These are phyloP conservation scores for Keiferia lycopersicella DNA, from an alignment of 2,888 invertebrate species.

Conservation along the genomic window DNA sequence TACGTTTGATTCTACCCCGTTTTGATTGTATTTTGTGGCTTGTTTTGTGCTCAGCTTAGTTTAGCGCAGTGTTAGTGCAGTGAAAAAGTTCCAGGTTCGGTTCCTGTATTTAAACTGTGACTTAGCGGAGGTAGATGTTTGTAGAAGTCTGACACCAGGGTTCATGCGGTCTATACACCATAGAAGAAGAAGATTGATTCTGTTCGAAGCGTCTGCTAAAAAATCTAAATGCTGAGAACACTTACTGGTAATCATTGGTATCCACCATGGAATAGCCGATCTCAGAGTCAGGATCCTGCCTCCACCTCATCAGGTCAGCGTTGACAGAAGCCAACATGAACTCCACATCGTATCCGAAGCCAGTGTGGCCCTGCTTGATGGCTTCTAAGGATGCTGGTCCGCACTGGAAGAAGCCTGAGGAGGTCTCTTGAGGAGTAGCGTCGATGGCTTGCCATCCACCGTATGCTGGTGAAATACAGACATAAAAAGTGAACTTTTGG, in stretches of 20 bases:
- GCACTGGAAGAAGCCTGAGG: conserved; percentile 86
- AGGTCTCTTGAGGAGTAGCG: conserved; percentile 91
- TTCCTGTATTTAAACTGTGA: no score
- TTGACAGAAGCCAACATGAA: conserved; percentile 92
- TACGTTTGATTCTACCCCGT: no score
- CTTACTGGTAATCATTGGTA: conserved; percentile 88
- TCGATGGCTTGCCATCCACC: conserved; percentile 96
- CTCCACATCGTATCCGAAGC: conserved; percentile 87
- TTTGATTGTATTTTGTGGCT: no score
- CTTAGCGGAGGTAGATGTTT: no score
- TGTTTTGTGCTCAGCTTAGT: no score
- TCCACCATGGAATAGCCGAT: conserved; percentile 86
- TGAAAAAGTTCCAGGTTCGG: no score
- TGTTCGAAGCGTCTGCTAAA: no score
- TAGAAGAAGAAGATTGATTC: no score
- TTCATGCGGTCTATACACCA: no score
- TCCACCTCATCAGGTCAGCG: conserved; percentile 91
- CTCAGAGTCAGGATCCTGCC: conserved; percentile 83
- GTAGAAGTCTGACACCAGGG: no score
- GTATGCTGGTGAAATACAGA: conserved; percentile 75
- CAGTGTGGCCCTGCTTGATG: conserved; percentile 88
- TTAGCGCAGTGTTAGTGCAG: no score
- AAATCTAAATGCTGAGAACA: conserved; percentile 35
- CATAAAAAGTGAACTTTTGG: neutral
- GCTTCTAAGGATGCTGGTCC: conserved; percentile 91